These are phyloP conservation scores for Apis dorsata DNA, from an alignment of 1,140 invertebrate genomes.

Conservation along the genomic window DNA sequence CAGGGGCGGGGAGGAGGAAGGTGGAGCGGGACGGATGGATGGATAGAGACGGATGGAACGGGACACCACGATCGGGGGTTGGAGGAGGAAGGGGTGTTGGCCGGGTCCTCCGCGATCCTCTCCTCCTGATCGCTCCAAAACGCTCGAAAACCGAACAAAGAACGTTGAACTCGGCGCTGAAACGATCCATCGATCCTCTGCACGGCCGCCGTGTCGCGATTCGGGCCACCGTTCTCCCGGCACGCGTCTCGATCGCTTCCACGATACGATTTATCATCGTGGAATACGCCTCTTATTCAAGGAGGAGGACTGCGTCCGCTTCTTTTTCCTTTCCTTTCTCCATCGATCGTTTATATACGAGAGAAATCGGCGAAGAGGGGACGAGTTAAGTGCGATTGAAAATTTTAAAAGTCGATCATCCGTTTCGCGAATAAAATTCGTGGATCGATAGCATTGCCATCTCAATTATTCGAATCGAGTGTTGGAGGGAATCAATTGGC, in stretches of 20 bases:
- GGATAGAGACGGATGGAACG: slow-evolving; percentile 34
- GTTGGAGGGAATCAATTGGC: too few species aligned
- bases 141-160: slow-evolving; percentile 50
- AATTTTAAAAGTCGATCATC: too few species aligned
- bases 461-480: too few species aligned
- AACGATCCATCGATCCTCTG: slow-evolving; percentile 16
- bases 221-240: slow-evolving; percentile 28
- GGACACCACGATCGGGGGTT: neutral
- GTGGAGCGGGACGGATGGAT: slow-evolving; percentile 20
- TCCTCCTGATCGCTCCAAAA: slow-evolving; percentile 27
- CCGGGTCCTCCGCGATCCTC: slow-evolving; percentile 46
- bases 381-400: too few species aligned
- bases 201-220: slow-evolving; percentile 43
- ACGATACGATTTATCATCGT: slow-evolving; percentile 32
- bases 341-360: too few species aligned
- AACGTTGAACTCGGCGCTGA: slow-evolving; percentile 51
- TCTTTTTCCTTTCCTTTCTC: too few species aligned
- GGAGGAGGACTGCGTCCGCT: too few species aligned
- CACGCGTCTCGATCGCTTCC: slow-evolving; percentile 40
- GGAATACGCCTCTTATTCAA: neutral
- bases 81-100: slow-evolving; percentile 8
- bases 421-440: too few species aligned
- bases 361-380: too few species aligned
- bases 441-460: too few species aligned
- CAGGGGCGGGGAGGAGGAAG: slow-evolving; percentile 8